Conservation (phyloP, 2,797 vertebrate genomes). For the Hydrophis major region DNA sequence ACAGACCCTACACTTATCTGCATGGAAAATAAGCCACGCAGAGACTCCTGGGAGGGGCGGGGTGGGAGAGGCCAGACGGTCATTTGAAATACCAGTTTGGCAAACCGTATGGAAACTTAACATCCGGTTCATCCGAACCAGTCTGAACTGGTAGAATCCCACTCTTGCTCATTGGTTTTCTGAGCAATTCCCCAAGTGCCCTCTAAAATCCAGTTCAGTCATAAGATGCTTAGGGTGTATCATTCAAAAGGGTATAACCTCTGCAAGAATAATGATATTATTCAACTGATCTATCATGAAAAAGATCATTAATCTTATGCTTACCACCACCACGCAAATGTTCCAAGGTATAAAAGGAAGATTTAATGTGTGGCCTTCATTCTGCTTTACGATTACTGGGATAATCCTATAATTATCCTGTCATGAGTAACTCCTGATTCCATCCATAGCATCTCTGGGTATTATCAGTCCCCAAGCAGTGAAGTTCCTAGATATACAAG, state of each 20-base stretch:
- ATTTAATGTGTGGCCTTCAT: neutral
- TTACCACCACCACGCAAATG: neutral
- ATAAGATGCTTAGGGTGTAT: too few relatives aligned
- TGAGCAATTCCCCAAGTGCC: neutral
- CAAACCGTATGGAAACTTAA: too few relatives aligned
- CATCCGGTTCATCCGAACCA: too few relatives aligned
- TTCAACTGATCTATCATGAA: neutral
- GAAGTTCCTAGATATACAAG: neutral
- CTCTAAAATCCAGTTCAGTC: neutral
- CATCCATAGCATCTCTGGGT: neutral
- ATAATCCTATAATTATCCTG: neutral
- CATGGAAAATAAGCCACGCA: too few relatives aligned
- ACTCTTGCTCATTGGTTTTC: neutral
- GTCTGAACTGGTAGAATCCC: too few relatives aligned
- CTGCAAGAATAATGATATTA: neutral
- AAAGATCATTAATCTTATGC: neutral
- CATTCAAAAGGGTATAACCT: neutral
- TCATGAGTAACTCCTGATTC: neutral
- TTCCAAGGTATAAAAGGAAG: neutral
- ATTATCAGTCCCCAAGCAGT: neutral
- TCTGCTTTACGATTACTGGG: neutral
- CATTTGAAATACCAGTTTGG: too few relatives aligned
- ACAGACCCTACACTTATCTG: too few relatives aligned
- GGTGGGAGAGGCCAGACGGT: too few relatives aligned
- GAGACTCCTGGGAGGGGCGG: too few relatives aligned